Evolutionary conservation across 2,797 vertebrate genomes (phyloP).

Genomic region (Cuniculus paca): DNA sequence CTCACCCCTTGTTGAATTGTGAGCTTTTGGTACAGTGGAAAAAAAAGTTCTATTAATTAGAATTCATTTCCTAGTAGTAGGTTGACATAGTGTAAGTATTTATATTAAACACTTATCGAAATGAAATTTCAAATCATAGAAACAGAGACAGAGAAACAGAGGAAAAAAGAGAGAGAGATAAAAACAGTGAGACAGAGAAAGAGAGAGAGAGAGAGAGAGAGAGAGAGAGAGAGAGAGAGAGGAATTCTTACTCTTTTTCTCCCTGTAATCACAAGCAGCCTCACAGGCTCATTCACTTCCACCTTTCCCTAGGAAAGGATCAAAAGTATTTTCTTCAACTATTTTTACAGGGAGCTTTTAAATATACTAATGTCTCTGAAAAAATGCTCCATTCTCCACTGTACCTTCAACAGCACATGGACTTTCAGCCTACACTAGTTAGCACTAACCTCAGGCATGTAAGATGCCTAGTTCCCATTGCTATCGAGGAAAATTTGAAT

Average conservation of each 20-base stretch:
- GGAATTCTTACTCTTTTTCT: not conserved
- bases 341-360: not conserved
- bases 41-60: not conserved
- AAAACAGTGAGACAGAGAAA: not conserved
- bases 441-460: too few relatives aligned
- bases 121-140: not conserved
- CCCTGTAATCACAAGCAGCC: not conserved
- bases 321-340: not conserved
- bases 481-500: not conserved
- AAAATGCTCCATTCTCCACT: not conserved
- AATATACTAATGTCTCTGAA: not conserved
- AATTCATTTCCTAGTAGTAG: not conserved
- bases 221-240: not conserved
- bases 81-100: not conserved
- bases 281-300: not conserved
- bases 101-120: constrained; percentile 1
- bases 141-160: too few relatives aligned
- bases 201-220: too few relatives aligned
- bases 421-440: not conserved
- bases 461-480: not conserved
- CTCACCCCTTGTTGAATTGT: not conserved
- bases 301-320: not conserved
- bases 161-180: not conserved
- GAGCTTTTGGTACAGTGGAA: not conserved
- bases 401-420: not conserved